phyloP scores from a whole-genome alignment of 2,113 vertebrate species.

The Martes martes region DNA sequence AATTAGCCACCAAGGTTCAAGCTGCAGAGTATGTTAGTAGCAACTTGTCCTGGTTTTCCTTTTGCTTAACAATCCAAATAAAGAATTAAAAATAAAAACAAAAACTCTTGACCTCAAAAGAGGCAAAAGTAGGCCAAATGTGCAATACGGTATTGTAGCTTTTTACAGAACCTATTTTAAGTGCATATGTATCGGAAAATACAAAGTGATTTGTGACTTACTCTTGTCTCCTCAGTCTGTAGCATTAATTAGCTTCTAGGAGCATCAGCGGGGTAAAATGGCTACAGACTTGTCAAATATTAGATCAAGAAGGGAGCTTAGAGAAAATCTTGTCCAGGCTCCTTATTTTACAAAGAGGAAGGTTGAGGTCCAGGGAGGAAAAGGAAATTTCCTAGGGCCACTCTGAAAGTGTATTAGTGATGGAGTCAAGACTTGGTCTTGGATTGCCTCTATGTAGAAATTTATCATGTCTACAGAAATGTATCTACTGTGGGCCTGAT shows the following conservation, averaged over 20 bases:
- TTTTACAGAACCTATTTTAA: constrained; percentile 54
- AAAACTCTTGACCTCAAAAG: constrained; percentile 29
- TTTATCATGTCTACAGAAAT: background rate
- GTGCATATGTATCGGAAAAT: constrained; percentile 52
- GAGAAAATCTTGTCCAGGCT: background rate
- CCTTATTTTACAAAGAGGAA: background rate
- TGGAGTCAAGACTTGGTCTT: background rate
- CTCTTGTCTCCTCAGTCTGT: constrained; percentile 2
- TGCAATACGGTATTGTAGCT: constrained; percentile 45
- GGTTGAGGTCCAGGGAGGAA: background rate
- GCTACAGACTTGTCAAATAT: background rate
- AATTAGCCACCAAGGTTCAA: constrained; percentile 47
- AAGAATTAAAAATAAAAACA: background rate
- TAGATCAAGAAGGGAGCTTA: background rate
- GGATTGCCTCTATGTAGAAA: constrained; percentile 19
- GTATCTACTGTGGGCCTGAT: background rate
- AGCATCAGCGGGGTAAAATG: background rate
- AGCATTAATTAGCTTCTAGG: constrained; percentile 15
- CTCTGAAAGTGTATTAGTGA: background rate
- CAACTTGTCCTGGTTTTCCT: constrained; percentile 55
- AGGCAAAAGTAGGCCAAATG: constrained; percentile 42
- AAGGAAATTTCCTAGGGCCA: constrained; percentile 3
- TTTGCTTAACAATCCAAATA: constrained; percentile 55
- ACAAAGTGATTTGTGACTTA: constrained; percentile 21
- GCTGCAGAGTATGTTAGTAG: constrained; percentile 41